Conservation (phyloP, 30 jellyfish, hydroid and myxozoan species). For the Mastigias papua region DNA sequence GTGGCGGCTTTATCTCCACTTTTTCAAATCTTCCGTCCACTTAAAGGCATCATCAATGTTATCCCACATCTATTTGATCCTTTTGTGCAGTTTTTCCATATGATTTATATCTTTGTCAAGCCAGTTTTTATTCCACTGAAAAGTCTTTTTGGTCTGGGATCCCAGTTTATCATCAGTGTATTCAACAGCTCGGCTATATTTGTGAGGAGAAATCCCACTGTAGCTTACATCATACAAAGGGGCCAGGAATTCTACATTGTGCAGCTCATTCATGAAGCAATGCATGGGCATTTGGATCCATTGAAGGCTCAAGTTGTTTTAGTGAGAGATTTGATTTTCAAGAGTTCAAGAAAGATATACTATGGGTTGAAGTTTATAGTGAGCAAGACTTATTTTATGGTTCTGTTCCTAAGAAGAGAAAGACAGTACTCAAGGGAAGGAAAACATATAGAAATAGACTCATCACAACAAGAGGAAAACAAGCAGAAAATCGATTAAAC, state of each 20-base stretch:
- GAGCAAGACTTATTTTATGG: constrained; percentile 72
- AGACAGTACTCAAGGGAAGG: constrained; percentile 88
- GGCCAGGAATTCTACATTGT: constrained; percentile 73
- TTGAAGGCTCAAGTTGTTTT: constrained; percentile 91
- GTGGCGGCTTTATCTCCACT: constrained; percentile 76
- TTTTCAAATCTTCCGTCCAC: constrained; percentile 85
- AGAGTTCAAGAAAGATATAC: constrained; percentile 73
- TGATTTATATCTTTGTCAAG: constrained; percentile 66
- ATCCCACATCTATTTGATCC: constrained; percentile 84
- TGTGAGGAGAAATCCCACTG: constrained; percentile 55
- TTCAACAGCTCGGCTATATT: constrained; percentile 1
- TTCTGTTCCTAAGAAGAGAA: constrained; percentile 86
- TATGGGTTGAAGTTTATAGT: constrained; percentile 81
- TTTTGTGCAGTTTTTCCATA: constrained; percentile 60
- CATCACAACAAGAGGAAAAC: constrained; percentile 2
- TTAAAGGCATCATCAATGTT: constrained; percentile 76
- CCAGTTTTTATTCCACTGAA: constrained; percentile 78
- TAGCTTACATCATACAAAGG: constrained; percentile 34
- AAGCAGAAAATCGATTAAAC: neutral
- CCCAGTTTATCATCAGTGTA: constrained; percentile 4
- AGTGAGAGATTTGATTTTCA: constrained; percentile 71
- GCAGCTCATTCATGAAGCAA: constrained; percentile 71
- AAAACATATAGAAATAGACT: neutral
- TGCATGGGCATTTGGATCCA: constrained; percentile 94
- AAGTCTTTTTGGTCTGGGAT: constrained; percentile 24